Evolutionary conservation across 2,888 invertebrate species (phyloP), one percentile per base, ranked within the genome.

Genomic region (Nymphalis polychloros): DNA sequence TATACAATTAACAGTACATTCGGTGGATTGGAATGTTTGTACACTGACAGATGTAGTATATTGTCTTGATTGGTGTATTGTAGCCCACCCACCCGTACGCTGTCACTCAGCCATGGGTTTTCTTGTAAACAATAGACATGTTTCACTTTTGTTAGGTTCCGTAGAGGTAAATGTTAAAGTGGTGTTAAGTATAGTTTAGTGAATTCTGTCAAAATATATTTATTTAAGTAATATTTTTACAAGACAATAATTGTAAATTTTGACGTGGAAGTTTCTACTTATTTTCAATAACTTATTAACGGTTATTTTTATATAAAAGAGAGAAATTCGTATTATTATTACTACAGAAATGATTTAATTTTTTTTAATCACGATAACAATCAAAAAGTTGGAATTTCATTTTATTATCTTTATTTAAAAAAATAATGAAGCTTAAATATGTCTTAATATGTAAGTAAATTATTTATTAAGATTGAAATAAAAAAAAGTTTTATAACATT

Each of bases 101-200:
- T 83, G 88, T 87, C 89, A 88, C 75, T 87, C 86, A 81, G 71
- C 77, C 86, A 86, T 84, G 88, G 88, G 88, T 85, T 85, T 78
- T 79, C 84, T 81, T 83, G 86, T 86, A 88, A 87, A 89, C 89
- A 89, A 89, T 83, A 73, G 77, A 77, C 76, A 78, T 80, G 80
- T 70, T 76, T 72, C 75, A 79, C 82, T 81, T 82, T 87, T 86
- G 85, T 84, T 76, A 66, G 76, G 46, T 72, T 63, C 61, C 20
- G 8, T 49, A 20, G 20, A n/a, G 50, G 64, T 20, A n/a, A 47
- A 13, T 20, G 4, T 23, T 19, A 67, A 67, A 77, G 57, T 17
- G 59, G 35, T 31, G 13, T 16, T 76, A 80, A 78, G 74, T 76
- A 19, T 48, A 16, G 71, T 69, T 59, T 53, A 6, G 48, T 65